Conservation (phyloP, 2,888 invertebrate species). For the Philonicus albiceps region DNA sequence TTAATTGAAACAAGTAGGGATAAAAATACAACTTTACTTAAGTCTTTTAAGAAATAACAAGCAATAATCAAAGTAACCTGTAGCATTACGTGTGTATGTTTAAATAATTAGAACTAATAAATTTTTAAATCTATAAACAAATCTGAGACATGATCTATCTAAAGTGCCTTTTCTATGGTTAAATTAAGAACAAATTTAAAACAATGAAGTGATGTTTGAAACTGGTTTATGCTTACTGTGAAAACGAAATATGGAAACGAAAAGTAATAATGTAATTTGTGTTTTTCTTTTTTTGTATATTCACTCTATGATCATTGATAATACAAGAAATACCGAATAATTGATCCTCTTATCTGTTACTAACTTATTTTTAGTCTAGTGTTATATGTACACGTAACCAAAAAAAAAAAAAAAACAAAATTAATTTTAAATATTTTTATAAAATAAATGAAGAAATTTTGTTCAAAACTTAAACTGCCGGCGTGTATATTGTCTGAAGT, state of each 20-base stretch:
- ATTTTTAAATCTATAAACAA: neutral
- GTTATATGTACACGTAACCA: neutral
- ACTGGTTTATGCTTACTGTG: neutral
- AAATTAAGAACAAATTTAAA: neutral
- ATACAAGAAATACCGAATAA: neutral
- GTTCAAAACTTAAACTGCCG: conserved; percentile 35
- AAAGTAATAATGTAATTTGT: conserved; percentile 16
- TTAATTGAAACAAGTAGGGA: neutral
- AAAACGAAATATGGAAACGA: conserved; percentile 22
- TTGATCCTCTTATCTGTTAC: neutral
- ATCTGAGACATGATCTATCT: conserved; percentile 4
- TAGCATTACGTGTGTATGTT: neutral
- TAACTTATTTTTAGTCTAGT: conserved; percentile 20
- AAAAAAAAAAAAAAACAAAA: conserved; percentile 5
- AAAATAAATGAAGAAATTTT: conserved; percentile 21
- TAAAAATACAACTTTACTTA: neutral
- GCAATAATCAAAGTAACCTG: neutral
- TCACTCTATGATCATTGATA: neutral
- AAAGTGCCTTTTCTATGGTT: neutral
- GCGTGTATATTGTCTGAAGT: conserved; percentile 24
- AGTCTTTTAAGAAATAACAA: neutral
- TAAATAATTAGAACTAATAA: neutral
- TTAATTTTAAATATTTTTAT: conserved; percentile 35
- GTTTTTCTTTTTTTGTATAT: too few relatives aligned
- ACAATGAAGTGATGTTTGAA: neutral